A percentile compares a stretch with the other conserved stretches of the same genome.
Conservation (phyloP, 30 jellyfish, hydroid and myxozoan genomes). For the Cassiopea andromeda region DNA sequence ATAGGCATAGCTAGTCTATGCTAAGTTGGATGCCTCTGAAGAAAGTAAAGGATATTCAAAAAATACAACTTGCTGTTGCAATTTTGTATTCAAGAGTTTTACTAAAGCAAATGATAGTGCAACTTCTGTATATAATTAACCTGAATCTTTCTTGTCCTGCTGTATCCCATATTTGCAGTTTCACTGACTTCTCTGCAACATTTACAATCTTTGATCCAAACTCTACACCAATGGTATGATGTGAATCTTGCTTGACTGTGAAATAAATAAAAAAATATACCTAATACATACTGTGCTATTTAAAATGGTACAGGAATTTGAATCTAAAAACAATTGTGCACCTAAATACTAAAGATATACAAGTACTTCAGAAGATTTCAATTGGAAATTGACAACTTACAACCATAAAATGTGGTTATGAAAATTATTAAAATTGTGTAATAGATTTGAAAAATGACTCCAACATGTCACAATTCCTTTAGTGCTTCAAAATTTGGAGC, state of each 20-base stretch:
- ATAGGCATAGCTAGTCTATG: too few relatives aligned
- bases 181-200: constrained; percentile 93
- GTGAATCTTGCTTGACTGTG: constrained; percentile 96
- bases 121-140: constrained; percentile 13
- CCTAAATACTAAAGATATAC: not conserved
- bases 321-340: not conserved
- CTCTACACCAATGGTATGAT: constrained; percentile 99
- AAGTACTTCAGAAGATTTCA: too few relatives aligned
- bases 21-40: too few relatives aligned
- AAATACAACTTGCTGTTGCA: too few relatives aligned
- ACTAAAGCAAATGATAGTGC: not conserved
- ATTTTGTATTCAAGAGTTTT: too few relatives aligned
- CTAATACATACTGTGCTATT: not conserved
- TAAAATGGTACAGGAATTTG: not conserved
- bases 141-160: constrained; percentile 99
- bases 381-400: too few relatives aligned
- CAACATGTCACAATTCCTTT: too few relatives aligned
- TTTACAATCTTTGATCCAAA: constrained; percentile 94
- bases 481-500: too few relatives aligned
- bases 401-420: too few relatives aligned
- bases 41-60: too few relatives aligned
- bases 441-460: too few relatives aligned
- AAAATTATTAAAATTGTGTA: too few relatives aligned
- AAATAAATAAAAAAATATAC: not conserved
- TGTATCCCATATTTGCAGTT: constrained; percentile 99